Evolutionary conservation across 1,140 invertebrate genomes (phyloP).

Genomic region (Hylaeus volcanicus): DNA sequence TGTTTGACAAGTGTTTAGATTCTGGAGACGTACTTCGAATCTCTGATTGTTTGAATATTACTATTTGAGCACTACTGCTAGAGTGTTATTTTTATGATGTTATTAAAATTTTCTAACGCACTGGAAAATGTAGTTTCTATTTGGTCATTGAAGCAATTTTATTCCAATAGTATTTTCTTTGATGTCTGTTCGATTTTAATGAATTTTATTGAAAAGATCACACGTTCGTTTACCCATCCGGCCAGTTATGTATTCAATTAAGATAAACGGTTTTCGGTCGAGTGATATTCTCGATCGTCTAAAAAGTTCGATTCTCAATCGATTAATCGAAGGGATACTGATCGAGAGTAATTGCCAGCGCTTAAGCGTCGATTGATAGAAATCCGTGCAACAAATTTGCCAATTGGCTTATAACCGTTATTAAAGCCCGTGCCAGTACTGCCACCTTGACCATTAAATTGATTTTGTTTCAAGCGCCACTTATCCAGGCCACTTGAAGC

Average conservation of each 20-base stretch:
- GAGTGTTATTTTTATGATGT: too few relatives aligned
- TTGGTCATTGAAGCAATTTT: too few relatives aligned
- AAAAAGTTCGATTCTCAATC: not conserved
- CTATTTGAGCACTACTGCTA: too few relatives aligned
- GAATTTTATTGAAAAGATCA: not conserved
- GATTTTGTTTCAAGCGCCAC: not conserved
- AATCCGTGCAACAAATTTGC: constrained; percentile 11
- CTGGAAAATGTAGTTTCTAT: too few relatives aligned
- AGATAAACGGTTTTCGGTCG: not conserved
- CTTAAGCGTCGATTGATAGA: constrained; percentile 21
- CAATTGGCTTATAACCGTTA: not conserved
- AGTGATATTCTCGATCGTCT: not conserved
- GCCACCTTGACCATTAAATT: not conserved
- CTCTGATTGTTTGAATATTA: too few relatives aligned
- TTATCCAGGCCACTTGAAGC: too few relatives aligned
- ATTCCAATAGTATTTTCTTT: too few relatives aligned
- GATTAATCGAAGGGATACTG: constrained; percentile 14
- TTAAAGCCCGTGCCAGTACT: not conserved
- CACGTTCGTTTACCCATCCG: not conserved
- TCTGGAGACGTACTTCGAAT: too few relatives aligned
- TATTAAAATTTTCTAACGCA: too few relatives aligned
- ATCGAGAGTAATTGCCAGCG: constrained; percentile 16
- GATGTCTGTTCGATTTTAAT: too few relatives aligned
- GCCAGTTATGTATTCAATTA: not conserved
- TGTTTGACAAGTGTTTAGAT: too few relatives aligned